Evolutionary conservation across 2,797 vertebrate species (phyloP).

Genomic region (Gobionotothen gibberifrons): DNA sequence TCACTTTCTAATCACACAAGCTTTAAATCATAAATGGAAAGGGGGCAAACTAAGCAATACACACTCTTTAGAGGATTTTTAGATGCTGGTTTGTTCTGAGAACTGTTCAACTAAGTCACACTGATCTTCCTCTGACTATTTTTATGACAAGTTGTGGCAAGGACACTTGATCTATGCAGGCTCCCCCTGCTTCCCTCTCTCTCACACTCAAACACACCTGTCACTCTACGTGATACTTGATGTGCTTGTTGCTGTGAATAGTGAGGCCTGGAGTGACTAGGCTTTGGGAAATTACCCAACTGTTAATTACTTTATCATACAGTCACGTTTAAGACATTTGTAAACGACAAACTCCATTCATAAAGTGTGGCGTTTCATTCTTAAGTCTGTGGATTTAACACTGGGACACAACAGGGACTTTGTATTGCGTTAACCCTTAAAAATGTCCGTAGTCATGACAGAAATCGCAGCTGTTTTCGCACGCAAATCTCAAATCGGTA

Average conservation of each 20-base stretch:
- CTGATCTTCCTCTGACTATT: constrained; percentile 75
- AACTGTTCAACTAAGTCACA: constrained; percentile 21
- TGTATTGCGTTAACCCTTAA: neutral
- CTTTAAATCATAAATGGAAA: constrained; percentile 42
- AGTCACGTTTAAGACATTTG: constrained; percentile 6
- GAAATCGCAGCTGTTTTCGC: neutral
- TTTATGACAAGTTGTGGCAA: constrained; percentile 70
- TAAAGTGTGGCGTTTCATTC: neutral
- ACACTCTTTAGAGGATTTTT: constrained; percentile 14
- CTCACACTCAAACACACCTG: constrained; percentile 75
- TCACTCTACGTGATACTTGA: constrained; percentile 69
- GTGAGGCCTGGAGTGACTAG: constrained; percentile 43
- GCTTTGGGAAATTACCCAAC: constrained; percentile 38
- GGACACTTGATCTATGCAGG: constrained; percentile 73
- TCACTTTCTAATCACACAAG: constrained; percentile 63
- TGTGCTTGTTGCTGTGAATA: constrained; percentile 43
- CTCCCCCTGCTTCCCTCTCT: constrained; percentile 41
- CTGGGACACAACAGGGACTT: neutral
- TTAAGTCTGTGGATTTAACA: neutral
- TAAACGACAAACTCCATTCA: constrained; percentile 9
- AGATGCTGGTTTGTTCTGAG: constrained; percentile 26
- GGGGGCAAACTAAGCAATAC: constrained; percentile 27
- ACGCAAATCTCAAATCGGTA: neutral
- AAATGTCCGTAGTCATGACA: neutral
- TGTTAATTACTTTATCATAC: constrained; percentile 26